Evolutionary conservation across 1,140 invertebrate species (phyloP), one percentile per base, ranked within the genome.

Genomic region (Phocides pigmalion): DNA sequence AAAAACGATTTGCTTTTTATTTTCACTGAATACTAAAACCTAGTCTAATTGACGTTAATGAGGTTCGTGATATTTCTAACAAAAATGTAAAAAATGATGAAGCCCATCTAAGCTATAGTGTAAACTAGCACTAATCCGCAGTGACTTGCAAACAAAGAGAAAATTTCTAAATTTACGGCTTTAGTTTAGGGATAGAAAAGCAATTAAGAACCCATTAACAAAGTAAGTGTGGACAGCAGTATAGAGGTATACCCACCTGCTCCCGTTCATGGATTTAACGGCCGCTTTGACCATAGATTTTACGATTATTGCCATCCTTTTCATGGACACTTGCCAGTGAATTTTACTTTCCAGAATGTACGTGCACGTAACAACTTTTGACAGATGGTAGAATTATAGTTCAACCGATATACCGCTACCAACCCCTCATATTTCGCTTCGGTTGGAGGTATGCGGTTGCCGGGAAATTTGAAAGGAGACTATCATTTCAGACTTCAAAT

Each of bases 181-280:
- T 76, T 75, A 85, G 77, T 84, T 83, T 69, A 62, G 70, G 74
- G 51, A 81, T 81, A 79, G 80, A 77, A 80, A 78, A 84, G 83
- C 75, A 83, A 88, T 88, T 83, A 85, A 83, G 79, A 85, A 78
- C 64, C 66, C 79, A 84, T 87, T 85, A 87, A 82, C 82, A 84
- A 74, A 74, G 68, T 68, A 70, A 74, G 67, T 59, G 66, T 51
- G 64, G 72, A 79, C 76, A 68, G 41, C 42, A 62, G 62, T 67
- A 66, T 66, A 25, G 50, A 51, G 56, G 69, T 62, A 64, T 64
- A 62, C 72, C 58, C 81, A 84, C 78, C 80, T 86, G 80, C 64
- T 70, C 17, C 61, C 74, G 47, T 35, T 63, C 72, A 71, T 64
- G 59, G 63, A 72, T 72, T 72, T 83, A 81, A 80, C 73, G 64